These are phyloP conservation scores for Erebia ligea DNA, from an alignment of 2,888 invertebrate species.

Conservation along the genomic window DNA sequence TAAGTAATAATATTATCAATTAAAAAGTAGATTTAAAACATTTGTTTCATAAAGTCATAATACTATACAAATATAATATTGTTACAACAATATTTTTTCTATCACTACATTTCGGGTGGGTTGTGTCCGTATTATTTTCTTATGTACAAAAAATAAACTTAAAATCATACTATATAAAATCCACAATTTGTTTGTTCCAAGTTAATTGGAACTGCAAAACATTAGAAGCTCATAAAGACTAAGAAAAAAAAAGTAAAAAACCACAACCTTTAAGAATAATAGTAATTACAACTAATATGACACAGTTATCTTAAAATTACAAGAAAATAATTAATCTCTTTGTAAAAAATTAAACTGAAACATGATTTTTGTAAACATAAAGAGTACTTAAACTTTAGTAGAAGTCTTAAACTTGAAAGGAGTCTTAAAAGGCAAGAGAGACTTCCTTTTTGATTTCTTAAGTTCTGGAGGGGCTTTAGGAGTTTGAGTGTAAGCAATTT, in stretches of 20 bases:
- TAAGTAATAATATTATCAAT: not conserved
- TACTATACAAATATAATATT: constrained; percentile 40
- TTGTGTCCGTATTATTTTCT: constrained; percentile 72
- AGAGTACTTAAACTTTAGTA: constrained; percentile 57
- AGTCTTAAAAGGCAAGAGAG: constrained; percentile 75
- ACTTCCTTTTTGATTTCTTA: constrained; percentile 70
- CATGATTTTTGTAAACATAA: not conserved
- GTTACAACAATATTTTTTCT: constrained; percentile 46
- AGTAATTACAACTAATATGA: constrained; percentile 32
- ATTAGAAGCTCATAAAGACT: constrained; percentile 22
- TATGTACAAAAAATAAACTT: constrained; percentile 56
- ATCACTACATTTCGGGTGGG: constrained; percentile 75
- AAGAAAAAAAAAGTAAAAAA: constrained; percentile 25
- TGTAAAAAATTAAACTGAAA: not conserved
- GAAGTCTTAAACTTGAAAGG: constrained; percentile 77
- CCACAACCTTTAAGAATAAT: constrained; percentile 43
- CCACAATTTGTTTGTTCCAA: constrained; percentile 35
- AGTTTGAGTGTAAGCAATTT: constrained; percentile 56
- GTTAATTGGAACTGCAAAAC: constrained; percentile 31
- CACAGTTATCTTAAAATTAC: constrained; percentile 15
- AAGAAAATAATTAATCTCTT: not conserved
- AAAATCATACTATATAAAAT: constrained; percentile 40
- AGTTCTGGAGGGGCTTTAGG: constrained; percentile 59
- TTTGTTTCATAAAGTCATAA: constrained; percentile 28
- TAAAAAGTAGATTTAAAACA: constrained; percentile 20